These are phyloP conservation scores for Microtus montanus DNA, from an alignment of 2,113 vertebrate species.

Conservation along the genomic window DNA sequence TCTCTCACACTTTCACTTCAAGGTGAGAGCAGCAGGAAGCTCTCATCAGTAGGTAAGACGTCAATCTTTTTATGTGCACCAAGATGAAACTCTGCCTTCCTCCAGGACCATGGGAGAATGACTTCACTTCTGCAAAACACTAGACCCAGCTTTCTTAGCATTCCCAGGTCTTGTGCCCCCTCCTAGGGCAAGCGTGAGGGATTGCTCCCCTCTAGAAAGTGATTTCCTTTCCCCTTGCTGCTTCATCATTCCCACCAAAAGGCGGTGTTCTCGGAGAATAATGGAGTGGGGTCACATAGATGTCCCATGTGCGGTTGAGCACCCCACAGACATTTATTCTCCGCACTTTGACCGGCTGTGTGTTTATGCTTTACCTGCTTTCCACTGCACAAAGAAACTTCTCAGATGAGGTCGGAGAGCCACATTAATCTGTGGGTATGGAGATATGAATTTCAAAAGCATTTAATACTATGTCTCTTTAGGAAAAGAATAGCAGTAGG, in stretches of 20 bases:
- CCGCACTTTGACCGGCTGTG: neutral
- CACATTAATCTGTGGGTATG: neutral
- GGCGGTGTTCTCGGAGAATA: neutral
- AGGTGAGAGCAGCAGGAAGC: neutral
- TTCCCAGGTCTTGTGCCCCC: neutral
- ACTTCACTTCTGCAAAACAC: neutral
- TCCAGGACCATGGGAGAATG: neutral
- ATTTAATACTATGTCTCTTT: neutral
- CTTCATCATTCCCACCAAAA: neutral
- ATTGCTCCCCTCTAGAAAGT: neutral
- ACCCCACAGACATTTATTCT: neutral
- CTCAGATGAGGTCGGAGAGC: neutral
- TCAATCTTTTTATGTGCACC: neutral
- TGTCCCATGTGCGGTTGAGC: neutral
- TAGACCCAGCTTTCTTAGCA: neutral
- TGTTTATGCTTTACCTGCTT: neutral
- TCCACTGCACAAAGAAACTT: neutral
- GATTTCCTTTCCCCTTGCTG: neutral
- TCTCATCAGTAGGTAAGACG: neutral
- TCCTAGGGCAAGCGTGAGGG: neutral
- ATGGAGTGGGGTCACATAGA: neutral
- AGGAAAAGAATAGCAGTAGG: neutral
- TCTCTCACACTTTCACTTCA: neutral
- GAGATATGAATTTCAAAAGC: neutral
- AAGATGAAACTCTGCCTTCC: neutral